phyloP scores from a whole-genome alignment of 2,888 invertebrate genomes.

The Carabus problematicus region DNA sequence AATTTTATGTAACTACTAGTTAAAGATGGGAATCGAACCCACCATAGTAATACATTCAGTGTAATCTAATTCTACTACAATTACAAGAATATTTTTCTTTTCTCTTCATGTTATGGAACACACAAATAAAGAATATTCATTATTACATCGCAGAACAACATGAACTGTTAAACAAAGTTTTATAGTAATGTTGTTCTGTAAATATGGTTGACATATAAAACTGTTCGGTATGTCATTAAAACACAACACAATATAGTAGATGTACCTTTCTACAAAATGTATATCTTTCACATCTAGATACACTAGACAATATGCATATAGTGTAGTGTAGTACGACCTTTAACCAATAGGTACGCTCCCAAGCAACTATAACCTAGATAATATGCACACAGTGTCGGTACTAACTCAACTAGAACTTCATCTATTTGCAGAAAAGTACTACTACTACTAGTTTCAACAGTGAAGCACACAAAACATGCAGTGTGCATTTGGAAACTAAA shows the following conservation, averaged over 20 bases:
- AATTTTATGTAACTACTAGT: not conserved
- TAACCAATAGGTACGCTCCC: slow-evolving; percentile 22
- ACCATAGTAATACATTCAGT: too few species aligned
- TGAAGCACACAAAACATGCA: slow-evolving; percentile 33
- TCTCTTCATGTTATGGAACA: too few species aligned
- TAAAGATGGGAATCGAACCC: too few species aligned
- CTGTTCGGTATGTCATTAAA: not conserved
- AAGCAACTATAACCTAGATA: slow-evolving; percentile 22
- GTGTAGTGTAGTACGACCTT: not conserved
- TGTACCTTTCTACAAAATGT: slow-evolving; percentile 38
- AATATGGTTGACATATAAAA: not conserved
- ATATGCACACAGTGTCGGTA: not conserved
- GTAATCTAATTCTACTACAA: too few species aligned
- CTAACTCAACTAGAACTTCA: slow-evolving; percentile 14
- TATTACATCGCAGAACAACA: slow-evolving; percentile 2
- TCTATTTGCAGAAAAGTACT: slow-evolving; percentile 40
- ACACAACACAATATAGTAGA: slow-evolving; percentile 22
- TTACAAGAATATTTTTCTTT: too few species aligned
- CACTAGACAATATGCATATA: not conserved
- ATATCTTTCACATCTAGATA: slow-evolving; percentile 5
- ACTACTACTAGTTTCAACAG: slow-evolving; percentile 12
- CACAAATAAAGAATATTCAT: too few species aligned
- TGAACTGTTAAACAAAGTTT: slow-evolving; percentile 9
- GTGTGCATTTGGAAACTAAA: not conserved
- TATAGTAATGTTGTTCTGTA: not conserved